phyloP scores from a whole-genome alignment of 2,888 invertebrate genomes.

The Deladenus siricidicola region DNA sequence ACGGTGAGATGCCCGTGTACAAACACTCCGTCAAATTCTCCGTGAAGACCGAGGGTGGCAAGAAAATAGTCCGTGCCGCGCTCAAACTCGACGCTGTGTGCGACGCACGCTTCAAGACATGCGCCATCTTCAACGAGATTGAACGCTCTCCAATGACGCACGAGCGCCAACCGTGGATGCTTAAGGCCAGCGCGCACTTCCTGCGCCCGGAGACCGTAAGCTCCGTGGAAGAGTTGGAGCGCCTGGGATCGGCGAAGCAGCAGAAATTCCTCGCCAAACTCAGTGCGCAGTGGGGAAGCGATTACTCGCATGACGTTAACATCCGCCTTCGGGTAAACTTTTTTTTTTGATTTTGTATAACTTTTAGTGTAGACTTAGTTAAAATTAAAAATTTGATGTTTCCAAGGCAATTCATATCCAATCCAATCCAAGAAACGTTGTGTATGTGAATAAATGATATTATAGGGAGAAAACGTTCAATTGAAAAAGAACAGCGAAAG shows the following conservation, averaged over 20 bases:
- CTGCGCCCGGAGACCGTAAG: slow-evolving; percentile 31
- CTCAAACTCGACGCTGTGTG: slow-evolving; percentile 22
- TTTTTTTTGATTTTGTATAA: no score
- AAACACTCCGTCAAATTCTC: slow-evolving; percentile 7
- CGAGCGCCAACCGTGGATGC: slow-evolving; percentile 33
- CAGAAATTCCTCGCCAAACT: slow-evolving; percentile 13
- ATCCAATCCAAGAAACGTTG: no score
- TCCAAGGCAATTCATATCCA: no score
- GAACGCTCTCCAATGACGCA: slow-evolving; percentile 8
- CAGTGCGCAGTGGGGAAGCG: slow-evolving; percentile 18
- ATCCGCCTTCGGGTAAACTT: slow-evolving; percentile 11
- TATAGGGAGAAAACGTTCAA: not conserved
- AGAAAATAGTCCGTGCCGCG: slow-evolving; percentile 8
- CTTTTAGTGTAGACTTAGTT: slow-evolving; percentile 18
- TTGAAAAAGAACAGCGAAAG: not conserved
- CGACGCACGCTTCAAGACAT: slow-evolving; percentile 24
- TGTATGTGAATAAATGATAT: no score
- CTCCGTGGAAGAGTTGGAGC: slow-evolving; percentile 12
- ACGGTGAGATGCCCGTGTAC: slow-evolving; percentile 1
- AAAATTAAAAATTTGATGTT: no score
- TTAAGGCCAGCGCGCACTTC: slow-evolving; percentile 26
- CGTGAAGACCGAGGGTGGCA: slow-evolving; percentile 12
- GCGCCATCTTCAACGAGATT: slow-evolving; percentile 16
- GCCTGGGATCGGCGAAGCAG: slow-evolving; percentile 1
- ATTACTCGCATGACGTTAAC: slow-evolving; percentile 1